Conservation (phyloP, 2,797 vertebrate species). For the Cossypha caffra region DNA sequence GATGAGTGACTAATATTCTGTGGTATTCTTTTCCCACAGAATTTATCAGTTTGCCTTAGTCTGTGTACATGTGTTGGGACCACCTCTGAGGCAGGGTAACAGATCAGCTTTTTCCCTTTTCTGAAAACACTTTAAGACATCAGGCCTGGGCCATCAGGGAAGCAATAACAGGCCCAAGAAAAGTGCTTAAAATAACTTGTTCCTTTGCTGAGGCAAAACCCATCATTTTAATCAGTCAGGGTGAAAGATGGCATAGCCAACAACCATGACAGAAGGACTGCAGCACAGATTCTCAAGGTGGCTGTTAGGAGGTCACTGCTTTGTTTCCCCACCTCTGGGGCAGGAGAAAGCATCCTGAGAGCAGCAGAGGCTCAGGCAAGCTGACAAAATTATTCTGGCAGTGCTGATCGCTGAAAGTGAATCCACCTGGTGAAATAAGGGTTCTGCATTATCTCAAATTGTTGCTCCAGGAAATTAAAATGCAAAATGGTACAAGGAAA, state of each 20-base stretch:
- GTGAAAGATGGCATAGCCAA: background rate
- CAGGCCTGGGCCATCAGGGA: background rate
- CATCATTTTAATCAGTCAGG: background rate
- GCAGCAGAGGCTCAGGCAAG: background rate
- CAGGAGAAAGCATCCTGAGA: background rate
- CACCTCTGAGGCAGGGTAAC: background rate
- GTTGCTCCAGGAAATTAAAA: background rate
- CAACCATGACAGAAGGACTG: background rate
- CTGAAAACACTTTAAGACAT: background rate
- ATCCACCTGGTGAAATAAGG: background rate
- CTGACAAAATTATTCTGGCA: background rate
- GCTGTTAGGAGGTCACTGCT: background rate
- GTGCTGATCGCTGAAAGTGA: background rate
- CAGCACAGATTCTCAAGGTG: background rate
- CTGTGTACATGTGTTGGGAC: background rate
- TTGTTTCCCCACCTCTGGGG: background rate
- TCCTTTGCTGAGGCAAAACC: background rate
- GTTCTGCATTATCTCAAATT: background rate
- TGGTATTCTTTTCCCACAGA: background rate
- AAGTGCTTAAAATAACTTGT: accelerated
- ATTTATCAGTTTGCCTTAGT: background rate
- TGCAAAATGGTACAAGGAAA: background rate
- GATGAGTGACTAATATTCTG: background rate
- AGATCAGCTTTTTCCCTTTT: background rate
- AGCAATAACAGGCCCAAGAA: background rate